phyloP scores from a whole-genome alignment of 2,797 vertebrate genomes.

The Macroramphosus scolopax region DNA sequence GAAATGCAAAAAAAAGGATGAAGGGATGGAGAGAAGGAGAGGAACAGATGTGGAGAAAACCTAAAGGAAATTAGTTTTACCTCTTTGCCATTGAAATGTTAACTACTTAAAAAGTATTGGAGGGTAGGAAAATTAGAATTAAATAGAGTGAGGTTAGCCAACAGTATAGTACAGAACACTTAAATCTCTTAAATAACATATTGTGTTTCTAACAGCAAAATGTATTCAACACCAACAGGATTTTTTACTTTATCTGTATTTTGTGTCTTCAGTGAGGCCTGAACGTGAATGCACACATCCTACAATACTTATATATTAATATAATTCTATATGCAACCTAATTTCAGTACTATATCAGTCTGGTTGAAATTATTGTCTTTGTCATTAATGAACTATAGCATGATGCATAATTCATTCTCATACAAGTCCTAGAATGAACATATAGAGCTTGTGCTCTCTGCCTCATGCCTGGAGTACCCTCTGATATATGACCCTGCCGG shows the following conservation, averaged over 20 bases:
- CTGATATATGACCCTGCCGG: conserved; percentile 42
- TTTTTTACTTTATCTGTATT: no score
- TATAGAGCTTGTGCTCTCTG: conserved; percentile 4
- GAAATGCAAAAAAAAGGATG: conserved; percentile 69
- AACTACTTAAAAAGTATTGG: not conserved
- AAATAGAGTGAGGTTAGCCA: no score
- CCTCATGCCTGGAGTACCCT: conserved; percentile 12
- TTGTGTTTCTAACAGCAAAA: no score
- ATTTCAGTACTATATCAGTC: not conserved
- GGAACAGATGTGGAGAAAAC: conserved; percentile 15
- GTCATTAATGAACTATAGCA: conserved; percentile 1
- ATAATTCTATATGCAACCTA: not conserved
- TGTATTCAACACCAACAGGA: no score
- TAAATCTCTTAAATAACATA: no score
- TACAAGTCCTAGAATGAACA: conserved; percentile 4
- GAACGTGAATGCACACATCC: no score
- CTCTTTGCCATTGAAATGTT: conserved; percentile 14
- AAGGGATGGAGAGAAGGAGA: no score
- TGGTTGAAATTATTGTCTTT: conserved; percentile 5
- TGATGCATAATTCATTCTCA: conserved; percentile 5
- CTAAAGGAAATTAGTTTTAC: conserved; percentile 52
- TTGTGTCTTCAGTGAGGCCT: no score
- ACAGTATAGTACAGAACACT: no score
- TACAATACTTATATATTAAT: not conserved
- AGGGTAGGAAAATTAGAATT: no score